Percentiles rank a stretch among this genome's conserved stretches.
Conservation (phyloP, 1,140 invertebrate species). For the Megathymus violae region DNA sequence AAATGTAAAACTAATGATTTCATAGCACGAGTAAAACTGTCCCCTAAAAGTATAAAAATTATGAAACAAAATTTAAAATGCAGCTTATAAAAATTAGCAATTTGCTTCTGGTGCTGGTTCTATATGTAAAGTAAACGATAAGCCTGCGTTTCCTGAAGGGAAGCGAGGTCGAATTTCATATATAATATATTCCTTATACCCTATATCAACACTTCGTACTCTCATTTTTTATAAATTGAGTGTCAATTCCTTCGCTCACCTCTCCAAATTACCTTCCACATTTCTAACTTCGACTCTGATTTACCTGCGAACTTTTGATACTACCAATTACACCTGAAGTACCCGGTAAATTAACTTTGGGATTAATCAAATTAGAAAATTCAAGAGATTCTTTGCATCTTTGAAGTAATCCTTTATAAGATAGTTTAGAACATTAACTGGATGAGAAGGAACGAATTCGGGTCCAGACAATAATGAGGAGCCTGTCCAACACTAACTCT, state of each 20-base stretch:
- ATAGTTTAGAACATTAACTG: constrained; percentile 31
- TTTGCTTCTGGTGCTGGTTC: too few species aligned
- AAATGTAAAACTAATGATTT: too few species aligned
- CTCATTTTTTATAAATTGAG: background rate
- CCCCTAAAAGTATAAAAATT: too few species aligned
- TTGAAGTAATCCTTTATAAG: constrained; percentile 31
- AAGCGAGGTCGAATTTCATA: too few species aligned
- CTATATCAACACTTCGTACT: too few species aligned
- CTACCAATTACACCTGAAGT: constrained; percentile 33
- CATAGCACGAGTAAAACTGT: too few species aligned
- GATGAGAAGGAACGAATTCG: constrained; percentile 39
- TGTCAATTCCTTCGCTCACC: background rate
- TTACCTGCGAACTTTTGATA: constrained; percentile 28
- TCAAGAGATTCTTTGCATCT: constrained; percentile 29
- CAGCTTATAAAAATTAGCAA: too few species aligned
- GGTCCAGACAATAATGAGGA: constrained; percentile 44
- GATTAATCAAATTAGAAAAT: constrained; percentile 36
- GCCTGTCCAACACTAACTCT: constrained; percentile 40
- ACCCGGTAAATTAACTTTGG: constrained; percentile 24
- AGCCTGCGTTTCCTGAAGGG: too few species aligned
- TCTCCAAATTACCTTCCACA: constrained; percentile 1
- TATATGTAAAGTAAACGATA: too few species aligned
- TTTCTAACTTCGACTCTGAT: background rate
- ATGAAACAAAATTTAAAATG: too few species aligned
- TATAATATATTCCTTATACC: too few species aligned